Conservation (phyloP, 2,113 vertebrate species). For the Phocoena phocoena region DNA sequence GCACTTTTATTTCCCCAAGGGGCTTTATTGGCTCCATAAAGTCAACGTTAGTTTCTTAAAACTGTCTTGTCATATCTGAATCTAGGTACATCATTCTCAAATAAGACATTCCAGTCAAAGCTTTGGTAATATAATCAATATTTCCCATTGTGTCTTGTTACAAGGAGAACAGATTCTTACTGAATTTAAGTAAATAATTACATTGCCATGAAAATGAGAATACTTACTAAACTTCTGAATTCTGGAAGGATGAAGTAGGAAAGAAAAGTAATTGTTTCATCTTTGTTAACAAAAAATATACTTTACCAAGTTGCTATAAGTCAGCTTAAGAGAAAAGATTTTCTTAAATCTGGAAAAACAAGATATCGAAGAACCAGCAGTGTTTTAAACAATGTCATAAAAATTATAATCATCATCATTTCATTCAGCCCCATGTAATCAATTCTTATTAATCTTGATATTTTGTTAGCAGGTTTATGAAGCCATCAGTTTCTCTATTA, state of each 20-base stretch:
- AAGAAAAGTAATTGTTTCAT: not conserved
- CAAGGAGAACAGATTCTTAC: not conserved
- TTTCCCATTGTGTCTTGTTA: not conserved
- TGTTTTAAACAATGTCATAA: not conserved
- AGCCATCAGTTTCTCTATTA: not conserved
- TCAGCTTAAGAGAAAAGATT: not conserved
- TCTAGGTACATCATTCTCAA: not conserved
- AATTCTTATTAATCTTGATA: not conserved
- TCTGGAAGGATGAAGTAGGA: not conserved
- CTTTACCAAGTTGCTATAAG: not conserved
- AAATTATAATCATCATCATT: not conserved
- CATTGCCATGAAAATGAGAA: not conserved
- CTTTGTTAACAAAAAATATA: not conserved
- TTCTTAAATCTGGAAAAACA: not conserved
- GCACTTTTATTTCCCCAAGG: not conserved
- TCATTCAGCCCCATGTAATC: not conserved
- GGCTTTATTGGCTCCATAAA: not conserved
- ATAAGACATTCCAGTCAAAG: not conserved
- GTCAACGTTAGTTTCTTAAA: not conserved
- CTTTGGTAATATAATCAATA: not conserved
- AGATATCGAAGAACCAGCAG: not conserved
- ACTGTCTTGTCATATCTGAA: not conserved
- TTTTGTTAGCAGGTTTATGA: not conserved
- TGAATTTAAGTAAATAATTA: not conserved
- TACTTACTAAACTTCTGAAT: not conserved